These are phyloP conservation scores for Plodia interpunctella DNA, from an alignment of 1,140 invertebrate genomes.

Conservation along the genomic window DNA sequence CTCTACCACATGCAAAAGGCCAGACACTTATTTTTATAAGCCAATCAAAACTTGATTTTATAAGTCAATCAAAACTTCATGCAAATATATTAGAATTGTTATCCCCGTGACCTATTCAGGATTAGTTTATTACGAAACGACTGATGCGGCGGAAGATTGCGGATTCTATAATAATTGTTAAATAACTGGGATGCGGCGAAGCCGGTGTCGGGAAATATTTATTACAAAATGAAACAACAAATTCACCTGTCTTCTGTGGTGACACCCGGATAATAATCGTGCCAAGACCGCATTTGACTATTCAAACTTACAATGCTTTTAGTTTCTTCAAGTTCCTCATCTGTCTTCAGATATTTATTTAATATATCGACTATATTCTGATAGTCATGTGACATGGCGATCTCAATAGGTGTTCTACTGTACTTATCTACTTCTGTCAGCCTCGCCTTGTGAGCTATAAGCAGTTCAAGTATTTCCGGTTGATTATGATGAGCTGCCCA, in stretches of 20 bases:
- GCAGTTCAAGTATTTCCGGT: conserved; percentile 65
- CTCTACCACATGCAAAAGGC: too few species aligned
- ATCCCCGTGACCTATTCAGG: too few species aligned
- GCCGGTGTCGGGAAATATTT: too few species aligned
- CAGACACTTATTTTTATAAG: too few species aligned
- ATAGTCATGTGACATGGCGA: conserved; percentile 70
- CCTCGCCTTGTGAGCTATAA: conserved; percentile 70
- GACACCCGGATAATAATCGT: conserved; percentile 60
- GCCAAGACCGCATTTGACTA: conserved; percentile 38
- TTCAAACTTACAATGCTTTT: conserved; percentile 17
- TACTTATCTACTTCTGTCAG: conserved; percentile 62
- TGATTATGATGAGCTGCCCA: conserved; percentile 75
- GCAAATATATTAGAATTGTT: too few species aligned
- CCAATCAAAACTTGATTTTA: too few species aligned
- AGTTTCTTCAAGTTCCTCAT: conserved; percentile 26
- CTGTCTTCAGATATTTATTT: conserved; percentile 36
- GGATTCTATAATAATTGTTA: too few species aligned
- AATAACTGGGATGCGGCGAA: too few species aligned
- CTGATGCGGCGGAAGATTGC: too few species aligned
- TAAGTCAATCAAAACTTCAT: too few species aligned
- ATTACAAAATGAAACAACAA: background rate
- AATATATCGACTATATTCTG: conserved; percentile 55
- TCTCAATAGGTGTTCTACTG: conserved; percentile 57
- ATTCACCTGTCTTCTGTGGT: conserved; percentile 37
- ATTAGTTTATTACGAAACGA: too few species aligned